phyloP scores from a whole-genome alignment of 2,113 vertebrate species.

The Oreotrochilus melanogaster region DNA sequence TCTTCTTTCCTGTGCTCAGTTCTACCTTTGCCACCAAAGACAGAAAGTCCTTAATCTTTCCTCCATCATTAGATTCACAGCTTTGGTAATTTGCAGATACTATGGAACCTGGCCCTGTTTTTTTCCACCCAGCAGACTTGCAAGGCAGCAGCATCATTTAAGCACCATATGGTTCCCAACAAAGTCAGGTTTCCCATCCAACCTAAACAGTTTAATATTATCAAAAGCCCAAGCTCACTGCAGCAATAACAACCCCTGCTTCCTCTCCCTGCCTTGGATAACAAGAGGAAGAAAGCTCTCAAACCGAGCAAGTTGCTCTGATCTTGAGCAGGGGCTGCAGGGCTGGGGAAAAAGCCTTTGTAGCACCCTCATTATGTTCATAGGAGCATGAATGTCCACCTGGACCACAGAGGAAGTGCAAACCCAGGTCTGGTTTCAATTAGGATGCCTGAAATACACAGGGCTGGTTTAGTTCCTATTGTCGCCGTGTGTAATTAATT shows the following conservation, averaged over 20 bases:
- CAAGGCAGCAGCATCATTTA: slow-evolving; percentile 54
- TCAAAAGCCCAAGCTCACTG: slow-evolving; percentile 54
- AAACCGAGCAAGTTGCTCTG: slow-evolving; percentile 39
- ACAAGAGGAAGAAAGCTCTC: slow-evolving; percentile 39
- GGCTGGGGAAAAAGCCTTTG: slow-evolving; percentile 53
- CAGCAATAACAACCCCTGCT: slow-evolving; percentile 64
- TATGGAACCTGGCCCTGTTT: slow-evolving; percentile 49
- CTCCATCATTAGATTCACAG: slow-evolving; percentile 61
- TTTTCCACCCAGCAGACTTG: slow-evolving; percentile 46
- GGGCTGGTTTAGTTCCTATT: slow-evolving; percentile 20
- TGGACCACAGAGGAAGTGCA: slow-evolving; percentile 63
- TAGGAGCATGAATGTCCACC: slow-evolving; percentile 49
- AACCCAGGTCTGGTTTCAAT: slow-evolving; percentile 66
- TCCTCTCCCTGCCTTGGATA: slow-evolving; percentile 51
- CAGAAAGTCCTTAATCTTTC: slow-evolving; percentile 44
- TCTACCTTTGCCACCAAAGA: slow-evolving; percentile 35
- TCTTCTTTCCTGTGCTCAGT: background rate
- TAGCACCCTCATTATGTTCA: slow-evolving; percentile 45
- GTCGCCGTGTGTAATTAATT: slow-evolving; percentile 25
- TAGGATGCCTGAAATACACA: slow-evolving; percentile 48
- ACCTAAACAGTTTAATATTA: slow-evolving; percentile 74
- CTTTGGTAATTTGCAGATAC: slow-evolving; percentile 59
- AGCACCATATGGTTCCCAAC: slow-evolving; percentile 75
- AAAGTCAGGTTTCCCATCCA: slow-evolving; percentile 73
- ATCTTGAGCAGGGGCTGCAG: slow-evolving; percentile 58